Conservation (phyloP, 2,113 vertebrate species). For the Larimichthys crocea region DNA sequence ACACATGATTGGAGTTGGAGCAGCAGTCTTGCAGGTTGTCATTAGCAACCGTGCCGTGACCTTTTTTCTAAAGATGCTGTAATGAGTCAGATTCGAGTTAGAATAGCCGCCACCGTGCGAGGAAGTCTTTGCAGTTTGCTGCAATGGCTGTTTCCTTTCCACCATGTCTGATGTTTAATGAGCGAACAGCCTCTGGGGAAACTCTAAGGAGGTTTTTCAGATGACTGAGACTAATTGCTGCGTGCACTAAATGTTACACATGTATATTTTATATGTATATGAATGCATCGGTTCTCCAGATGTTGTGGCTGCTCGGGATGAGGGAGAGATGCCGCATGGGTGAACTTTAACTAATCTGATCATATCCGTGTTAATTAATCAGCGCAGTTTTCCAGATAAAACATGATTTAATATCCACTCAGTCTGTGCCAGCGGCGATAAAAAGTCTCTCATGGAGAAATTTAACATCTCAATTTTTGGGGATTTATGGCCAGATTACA, state of each 20-base stretch:
- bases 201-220: neutral
- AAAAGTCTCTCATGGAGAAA: neutral
- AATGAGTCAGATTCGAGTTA: slow-evolving; percentile 58
- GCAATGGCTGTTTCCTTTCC: slow-evolving; percentile 4
- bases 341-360: slow-evolving; percentile 8
- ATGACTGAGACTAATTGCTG: slow-evolving; percentile 36
- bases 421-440: neutral
- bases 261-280: slow-evolving; percentile 16
- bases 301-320: neutral
- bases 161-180: slow-evolving; percentile 18
- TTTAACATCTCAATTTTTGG: slow-evolving; percentile 10
- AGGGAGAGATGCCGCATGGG: neutral
- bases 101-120: slow-evolving; percentile 4
- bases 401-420: slow-evolving; percentile 32
- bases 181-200: slow-evolving; percentile 28
- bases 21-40: slow-evolving; percentile 73
- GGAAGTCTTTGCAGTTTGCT: slow-evolving; percentile 37
- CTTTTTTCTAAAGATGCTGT: slow-evolving; percentile 65
- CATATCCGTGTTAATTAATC: slow-evolving; percentile 22
- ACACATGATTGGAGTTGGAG: slow-evolving; percentile 20
- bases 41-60: slow-evolving; percentile 77
- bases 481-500: slow-evolving; percentile 42
- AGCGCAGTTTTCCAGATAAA: slow-evolving; percentile 8
- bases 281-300: neutral
- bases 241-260: slow-evolving; percentile 17